phyloP scores from a whole-genome alignment of 2,113 vertebrate species.

The Eolophus roseicapilla region DNA sequence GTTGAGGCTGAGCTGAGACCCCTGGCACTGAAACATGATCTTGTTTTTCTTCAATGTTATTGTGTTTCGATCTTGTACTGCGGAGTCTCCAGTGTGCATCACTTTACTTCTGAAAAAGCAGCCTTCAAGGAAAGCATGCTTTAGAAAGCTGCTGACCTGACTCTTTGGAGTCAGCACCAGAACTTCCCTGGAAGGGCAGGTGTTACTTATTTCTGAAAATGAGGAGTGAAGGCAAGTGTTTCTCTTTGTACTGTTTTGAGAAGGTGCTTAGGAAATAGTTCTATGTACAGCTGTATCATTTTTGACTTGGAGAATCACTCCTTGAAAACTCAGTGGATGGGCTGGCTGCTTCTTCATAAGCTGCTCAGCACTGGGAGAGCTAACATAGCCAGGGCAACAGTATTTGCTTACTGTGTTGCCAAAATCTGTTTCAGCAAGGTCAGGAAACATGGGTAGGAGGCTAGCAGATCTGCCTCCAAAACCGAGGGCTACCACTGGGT shows the following conservation, averaged over 20 bases:
- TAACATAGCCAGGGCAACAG: neutral
- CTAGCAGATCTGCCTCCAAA: neutral
- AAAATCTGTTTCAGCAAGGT: neutral
- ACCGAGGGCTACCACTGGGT: neutral
- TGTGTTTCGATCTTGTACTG: neutral
- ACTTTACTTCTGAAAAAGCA: neutral
- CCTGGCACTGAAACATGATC: neutral
- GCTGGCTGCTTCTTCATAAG: neutral
- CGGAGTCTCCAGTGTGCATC: neutral
- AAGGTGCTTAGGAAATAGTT: neutral
- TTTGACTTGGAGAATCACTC: neutral
- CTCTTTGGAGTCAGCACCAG: neutral
- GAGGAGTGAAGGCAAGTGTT: neutral
- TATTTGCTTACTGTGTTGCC: neutral
- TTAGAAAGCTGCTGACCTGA: neutral
- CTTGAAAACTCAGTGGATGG: neutral
- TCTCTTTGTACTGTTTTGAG: neutral
- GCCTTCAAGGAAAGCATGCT: neutral
- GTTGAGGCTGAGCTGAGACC: neutral
- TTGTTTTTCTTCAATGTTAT: neutral
- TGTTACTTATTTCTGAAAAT: neutral
- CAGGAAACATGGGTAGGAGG: neutral
- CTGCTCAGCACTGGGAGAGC: neutral
- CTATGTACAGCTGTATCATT: neutral
- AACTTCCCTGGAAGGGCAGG: neutral